Base-by-base conservation (phyloP, 2,888 invertebrate genomes). In the Candidula unifasciata region DNA sequence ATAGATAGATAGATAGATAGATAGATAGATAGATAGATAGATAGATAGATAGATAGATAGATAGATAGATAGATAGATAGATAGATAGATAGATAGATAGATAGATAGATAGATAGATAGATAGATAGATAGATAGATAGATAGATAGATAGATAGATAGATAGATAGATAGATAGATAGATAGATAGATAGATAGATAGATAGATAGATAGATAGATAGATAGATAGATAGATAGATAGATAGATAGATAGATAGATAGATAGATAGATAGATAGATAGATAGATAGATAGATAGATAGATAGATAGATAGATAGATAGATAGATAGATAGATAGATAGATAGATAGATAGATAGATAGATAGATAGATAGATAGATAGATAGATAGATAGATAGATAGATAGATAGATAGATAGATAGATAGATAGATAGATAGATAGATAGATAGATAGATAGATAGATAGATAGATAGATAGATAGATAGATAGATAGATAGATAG, bases 111-210 rank as follows among this genome's bases (percentile, higher is more conserved):
- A 64, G 64, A 78, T 30, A 78, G 78, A 78, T 24, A 78, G 78
- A 57, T 24, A 78, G 64, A 78, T 33, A 78, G 78, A 78, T 33
- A 80, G 80, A 80, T 37, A 82, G 74, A 78, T 33, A 78, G 78
- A 78, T 21, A 78, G 78, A 78, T 21, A 78, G 78, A 78, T 21
- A 78, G 78, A 78, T 21, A 78, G 78, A 78, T 21, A 60, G 60
- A 78, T 21, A 44, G 57, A 78, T 21, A 60, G 64, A 60, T 27
- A 44, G 64, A 78, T 21, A 60, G 64, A 78, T 21, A n/a, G 64
- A 78, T 33, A 78, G 78, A 54, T n/a, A 78, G 10, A 60, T 60
- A 60, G 60, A 60, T 60, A 8, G 24, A 60, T 60, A 60, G 60
- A 60, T 21, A 60, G 60, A 60, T 21, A 60, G 60, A 60, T 60